Evolutionary conservation across 2,113 vertebrate genomes (phyloP), one percentile per base, ranked within the genome.

Genomic region (Macroglossus sobrinus): DNA sequence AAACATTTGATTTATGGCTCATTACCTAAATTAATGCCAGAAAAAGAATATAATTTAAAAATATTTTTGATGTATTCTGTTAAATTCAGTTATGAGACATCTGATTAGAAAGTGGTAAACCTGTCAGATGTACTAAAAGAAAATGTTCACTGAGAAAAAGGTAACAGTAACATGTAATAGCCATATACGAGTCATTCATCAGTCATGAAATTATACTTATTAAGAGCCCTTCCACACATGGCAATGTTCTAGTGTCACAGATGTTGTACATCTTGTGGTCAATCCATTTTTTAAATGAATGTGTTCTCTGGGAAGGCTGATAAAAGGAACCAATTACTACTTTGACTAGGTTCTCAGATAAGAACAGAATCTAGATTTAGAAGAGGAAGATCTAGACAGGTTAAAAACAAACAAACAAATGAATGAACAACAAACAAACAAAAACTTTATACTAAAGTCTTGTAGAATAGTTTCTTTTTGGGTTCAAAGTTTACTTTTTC

Each of bases 1-100:
- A 96, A 80, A 91, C 87, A 98, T 96, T 96, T 97, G 93, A 98
- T 96, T 98, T 97, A 97, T 96, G 96, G 94, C 94, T 98, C 92
- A 85, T 68, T 98, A 97, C 92, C 93, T 95, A 97, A 96, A 89
- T 81, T 80, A 94, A 89, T 97, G 95, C 76, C 95, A 98, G 97
- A 95, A 35, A 92, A 97, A 75, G 64, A 92, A 96, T 97, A 94
- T 89, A 92, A 97, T 97, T 97, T 91, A 92, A 93, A 97, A 97
- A 97, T 97, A 98, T 85, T 96, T 98, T 98, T 96, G 61, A 96
- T 97, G 74, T 40, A 87, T 97, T 98, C 89, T 97, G 74, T 96
- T 97, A 98, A 98, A 97, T 94, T 98, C 90, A 85, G 69, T 97
- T 97, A 93, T 74, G 84, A 59, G 75, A 85, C 82, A 96, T 93